phyloP scores from a whole-genome alignment of 2,888 invertebrate species.

The Ochropleura plecta region DNA sequence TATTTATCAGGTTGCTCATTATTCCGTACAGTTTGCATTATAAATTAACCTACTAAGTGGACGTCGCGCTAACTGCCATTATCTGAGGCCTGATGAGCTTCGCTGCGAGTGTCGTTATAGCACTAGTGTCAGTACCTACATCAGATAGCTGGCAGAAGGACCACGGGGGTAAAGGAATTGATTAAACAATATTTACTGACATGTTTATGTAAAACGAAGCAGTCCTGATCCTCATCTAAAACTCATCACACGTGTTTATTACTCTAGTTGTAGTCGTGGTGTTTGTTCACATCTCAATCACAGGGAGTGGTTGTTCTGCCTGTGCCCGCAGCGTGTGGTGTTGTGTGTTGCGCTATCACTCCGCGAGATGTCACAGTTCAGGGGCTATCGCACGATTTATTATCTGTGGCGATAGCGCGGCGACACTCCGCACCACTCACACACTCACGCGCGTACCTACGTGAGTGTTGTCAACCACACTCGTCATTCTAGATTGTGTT shows the following conservation, averaged over 20 bases:
- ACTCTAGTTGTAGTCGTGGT: background rate
- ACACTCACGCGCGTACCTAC: conserved; percentile 23
- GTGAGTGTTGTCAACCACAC: conserved; percentile 18
- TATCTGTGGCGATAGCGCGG: conserved; percentile 59
- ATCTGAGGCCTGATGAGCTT: conserved; percentile 50
- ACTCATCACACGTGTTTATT: background rate
- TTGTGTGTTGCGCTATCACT: conserved; percentile 54
- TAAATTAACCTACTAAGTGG: conserved; percentile 54
- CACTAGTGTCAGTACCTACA: background rate
- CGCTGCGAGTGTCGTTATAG: conserved; percentile 47
- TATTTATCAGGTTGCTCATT: conserved; percentile 59
- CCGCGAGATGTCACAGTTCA: conserved; percentile 67
- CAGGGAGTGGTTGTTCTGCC: conserved; percentile 29
- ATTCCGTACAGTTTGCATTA: conserved; percentile 55
- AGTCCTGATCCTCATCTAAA: background rate
- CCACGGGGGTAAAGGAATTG: background rate
- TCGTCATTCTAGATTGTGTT: conserved; percentile 13
- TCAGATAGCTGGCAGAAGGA: conserved; percentile 30
- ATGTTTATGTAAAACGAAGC: background rate
- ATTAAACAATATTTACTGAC: background rate
- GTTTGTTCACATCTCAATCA: too few relatives aligned
- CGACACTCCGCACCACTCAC: conserved; percentile 32
- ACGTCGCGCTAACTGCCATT: conserved; percentile 41
- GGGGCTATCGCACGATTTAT: conserved; percentile 66
- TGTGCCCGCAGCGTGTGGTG: background rate